A percentile compares a stretch with the other conserved stretches of the same genome.
Conservation (phyloP, 2,113 vertebrate genomes). For the Tachycineta bicolor region DNA sequence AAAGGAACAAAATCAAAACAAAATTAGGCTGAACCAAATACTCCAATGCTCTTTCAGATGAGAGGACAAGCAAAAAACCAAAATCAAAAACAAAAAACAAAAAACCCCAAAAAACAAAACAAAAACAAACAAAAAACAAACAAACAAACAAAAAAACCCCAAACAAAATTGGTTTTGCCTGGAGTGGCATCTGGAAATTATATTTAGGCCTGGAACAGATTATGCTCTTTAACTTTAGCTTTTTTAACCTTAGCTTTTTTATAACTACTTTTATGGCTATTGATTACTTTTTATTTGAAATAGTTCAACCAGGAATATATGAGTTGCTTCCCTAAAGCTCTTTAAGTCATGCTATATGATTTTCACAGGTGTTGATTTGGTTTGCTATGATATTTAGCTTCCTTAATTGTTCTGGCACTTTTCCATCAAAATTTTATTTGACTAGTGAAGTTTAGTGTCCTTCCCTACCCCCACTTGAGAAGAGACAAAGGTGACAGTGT, state of each 20-base stretch:
- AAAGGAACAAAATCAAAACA: neutral
- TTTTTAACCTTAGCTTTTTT: neutral
- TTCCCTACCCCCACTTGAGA: accelerated
- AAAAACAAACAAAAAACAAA: too few relatives aligned
- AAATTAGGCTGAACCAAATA: neutral
- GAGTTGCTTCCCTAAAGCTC: neutral
- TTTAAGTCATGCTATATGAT: neutral
- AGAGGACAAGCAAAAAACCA: neutral
- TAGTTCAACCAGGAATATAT: neutral
- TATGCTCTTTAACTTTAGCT: neutral
- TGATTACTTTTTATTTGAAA: neutral
- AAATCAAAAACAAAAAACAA: too few relatives aligned
- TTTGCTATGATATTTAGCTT: neutral
- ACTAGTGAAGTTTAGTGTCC: neutral
- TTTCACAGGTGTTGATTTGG: neutral
- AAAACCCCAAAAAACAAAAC: too few relatives aligned
- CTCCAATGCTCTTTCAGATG: neutral
- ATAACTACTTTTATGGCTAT: neutral
- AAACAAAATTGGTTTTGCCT: neutral
- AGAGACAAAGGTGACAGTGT: neutral
- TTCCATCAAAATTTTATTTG: neutral
- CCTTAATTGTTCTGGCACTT: neutral
- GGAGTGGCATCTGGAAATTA: neutral
- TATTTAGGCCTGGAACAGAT: neutral
- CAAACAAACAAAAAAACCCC: too few relatives aligned